phyloP scores from a whole-genome alignment of 2,113 vertebrate genomes.

The Stercorarius parasiticus region DNA sequence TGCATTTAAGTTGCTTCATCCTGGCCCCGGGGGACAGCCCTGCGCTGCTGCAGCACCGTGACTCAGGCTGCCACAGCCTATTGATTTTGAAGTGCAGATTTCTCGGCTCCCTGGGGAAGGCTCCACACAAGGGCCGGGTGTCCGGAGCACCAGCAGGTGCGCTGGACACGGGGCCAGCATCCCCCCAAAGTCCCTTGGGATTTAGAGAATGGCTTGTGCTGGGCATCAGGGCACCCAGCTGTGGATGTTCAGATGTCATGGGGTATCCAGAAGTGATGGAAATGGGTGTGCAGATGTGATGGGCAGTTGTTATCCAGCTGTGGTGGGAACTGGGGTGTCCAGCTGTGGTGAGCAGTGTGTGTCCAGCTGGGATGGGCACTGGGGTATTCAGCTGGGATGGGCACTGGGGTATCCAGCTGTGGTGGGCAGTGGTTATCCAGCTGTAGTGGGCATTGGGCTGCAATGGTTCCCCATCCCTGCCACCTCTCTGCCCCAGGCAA shows the following conservation, averaged over 20 bases:
- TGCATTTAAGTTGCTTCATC: conserved; percentile 38
- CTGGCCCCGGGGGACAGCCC: conserved; percentile 30
- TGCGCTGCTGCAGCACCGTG: neutral
- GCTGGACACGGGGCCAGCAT: neutral
- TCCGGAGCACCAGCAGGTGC: neutral
- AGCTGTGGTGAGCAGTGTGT: neutral
- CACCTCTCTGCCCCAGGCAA: neutral
- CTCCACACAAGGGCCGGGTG: accelerated
- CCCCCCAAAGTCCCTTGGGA: neutral
- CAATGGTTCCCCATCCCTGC: neutral
- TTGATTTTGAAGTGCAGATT: neutral
- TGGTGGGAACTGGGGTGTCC: neutral
- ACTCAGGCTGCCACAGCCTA: conserved; percentile 48
- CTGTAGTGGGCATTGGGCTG: neutral
- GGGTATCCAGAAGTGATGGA: neutral
- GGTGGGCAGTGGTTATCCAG: neutral
- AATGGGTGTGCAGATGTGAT: neutral
- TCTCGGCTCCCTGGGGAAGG: neutral
- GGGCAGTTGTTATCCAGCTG: neutral
- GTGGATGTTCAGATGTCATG: neutral
- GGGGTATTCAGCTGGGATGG: neutral
- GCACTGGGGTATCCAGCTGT: neutral
- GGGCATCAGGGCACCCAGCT: neutral
- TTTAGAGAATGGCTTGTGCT: neutral
- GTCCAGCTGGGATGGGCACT: neutral